These are phyloP conservation scores for Chloroclystis v-ata DNA, from an alignment of 2,888 invertebrate species.

Conservation along the genomic window DNA sequence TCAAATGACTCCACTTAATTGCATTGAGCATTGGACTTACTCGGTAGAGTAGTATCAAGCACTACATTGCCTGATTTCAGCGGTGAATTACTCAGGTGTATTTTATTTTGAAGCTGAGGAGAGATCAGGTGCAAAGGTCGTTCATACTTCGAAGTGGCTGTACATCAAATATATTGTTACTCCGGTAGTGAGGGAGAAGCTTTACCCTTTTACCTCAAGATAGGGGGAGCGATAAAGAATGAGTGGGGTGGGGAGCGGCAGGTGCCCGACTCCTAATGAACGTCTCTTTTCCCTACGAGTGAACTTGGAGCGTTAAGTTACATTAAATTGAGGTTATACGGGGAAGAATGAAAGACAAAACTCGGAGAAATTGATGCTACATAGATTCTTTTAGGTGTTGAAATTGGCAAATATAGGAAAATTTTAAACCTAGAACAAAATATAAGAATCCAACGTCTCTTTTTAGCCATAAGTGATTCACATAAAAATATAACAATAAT, in stretches of 20 bases:
- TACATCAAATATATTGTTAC: conserved; percentile 6
- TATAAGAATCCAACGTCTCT: too few relatives aligned
- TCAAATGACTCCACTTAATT: conserved; percentile 7
- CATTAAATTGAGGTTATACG: conserved; percentile 14
- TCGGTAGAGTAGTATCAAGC: too few relatives aligned
- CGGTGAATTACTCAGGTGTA: too few relatives aligned
- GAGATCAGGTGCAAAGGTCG: background rate
- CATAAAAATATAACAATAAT: too few relatives aligned
- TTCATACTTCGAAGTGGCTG: conserved; percentile 5
- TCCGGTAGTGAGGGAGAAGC: conserved; percentile 12
- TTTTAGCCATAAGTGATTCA: too few relatives aligned
- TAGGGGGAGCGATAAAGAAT: conserved; percentile 18
- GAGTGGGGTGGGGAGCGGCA: conserved; percentile 20
- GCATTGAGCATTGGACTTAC: conserved; percentile 6
- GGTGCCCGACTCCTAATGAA: conserved; percentile 27
- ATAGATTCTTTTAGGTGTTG: too few relatives aligned
- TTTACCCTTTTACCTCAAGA: conserved; percentile 23
- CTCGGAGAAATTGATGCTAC: too few relatives aligned
- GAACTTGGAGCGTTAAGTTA: conserved; percentile 19
- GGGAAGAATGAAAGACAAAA: conserved; percentile 10
- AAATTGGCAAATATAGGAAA: background rate
- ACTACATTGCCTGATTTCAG: too few relatives aligned
- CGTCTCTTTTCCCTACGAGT: conserved; percentile 25
- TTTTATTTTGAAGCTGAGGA: too few relatives aligned
- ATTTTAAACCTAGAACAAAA: too few relatives aligned